A percentile compares a stretch with the other conserved stretches of the same genome.
Conservation (phyloP, 2,113 vertebrate genomes). For the Capra hircus region DNA sequence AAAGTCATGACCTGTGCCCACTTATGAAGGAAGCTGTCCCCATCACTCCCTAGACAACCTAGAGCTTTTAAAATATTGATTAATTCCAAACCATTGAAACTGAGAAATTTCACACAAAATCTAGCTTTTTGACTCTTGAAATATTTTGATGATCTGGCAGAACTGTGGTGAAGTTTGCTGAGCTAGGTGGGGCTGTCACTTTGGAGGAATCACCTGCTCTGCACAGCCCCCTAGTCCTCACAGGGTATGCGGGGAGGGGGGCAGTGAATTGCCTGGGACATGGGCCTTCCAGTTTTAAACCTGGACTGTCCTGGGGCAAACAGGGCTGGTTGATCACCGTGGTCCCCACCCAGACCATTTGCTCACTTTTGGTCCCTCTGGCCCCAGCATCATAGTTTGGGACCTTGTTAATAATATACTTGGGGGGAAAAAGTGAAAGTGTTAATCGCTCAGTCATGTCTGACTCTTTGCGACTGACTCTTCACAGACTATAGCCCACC, state of each 20-base stretch:
- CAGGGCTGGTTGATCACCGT: fast-evolving
- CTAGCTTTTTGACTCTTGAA: not conserved
- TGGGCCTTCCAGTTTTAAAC: not conserved
- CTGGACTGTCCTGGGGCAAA: not conserved
- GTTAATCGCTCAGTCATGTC: not conserved
- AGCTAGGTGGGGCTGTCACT: not conserved
- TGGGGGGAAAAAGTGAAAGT: not conserved
- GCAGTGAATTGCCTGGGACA: not conserved
- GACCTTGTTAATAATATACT: not conserved
- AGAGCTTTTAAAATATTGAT: not conserved
- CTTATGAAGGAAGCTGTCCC: not conserved
- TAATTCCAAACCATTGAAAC: not conserved
- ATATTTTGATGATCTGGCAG: not conserved
- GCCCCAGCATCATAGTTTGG: not conserved
- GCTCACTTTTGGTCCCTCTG: not conserved
- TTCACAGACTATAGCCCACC: not conserved
- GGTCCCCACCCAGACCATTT: not conserved
- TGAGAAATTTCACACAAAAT: not conserved
- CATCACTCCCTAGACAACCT: not conserved
- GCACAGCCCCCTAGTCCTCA: fast-evolving
- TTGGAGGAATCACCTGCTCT: not conserved
- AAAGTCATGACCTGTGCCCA: too few relatives aligned
- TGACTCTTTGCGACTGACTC: not conserved
- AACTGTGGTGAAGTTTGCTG: fast-evolving
- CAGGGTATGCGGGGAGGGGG: fast-evolving